These are phyloP conservation scores for Papilio polytes DNA, from an alignment of 1,140 invertebrate genomes.

Conservation along the genomic window DNA sequence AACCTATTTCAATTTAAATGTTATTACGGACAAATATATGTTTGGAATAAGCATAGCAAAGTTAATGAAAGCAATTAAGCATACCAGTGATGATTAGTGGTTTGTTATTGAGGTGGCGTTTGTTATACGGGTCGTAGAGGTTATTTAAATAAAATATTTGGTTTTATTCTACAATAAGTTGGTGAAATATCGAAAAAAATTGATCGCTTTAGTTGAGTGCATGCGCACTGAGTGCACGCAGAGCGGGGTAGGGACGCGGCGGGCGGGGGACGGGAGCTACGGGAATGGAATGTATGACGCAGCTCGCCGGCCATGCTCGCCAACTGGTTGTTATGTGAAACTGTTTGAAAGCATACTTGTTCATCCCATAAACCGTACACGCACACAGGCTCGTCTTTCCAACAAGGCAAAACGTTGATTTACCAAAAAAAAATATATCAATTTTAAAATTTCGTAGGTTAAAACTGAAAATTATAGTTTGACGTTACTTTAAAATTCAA, in stretches of 20 bases:
- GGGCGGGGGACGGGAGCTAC: conserved; percentile 58
- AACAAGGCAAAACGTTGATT: neutral
- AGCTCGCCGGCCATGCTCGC: conserved; percentile 67
- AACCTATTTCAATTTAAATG: neutral
- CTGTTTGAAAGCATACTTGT: conserved; percentile 66
- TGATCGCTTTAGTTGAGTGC: conserved; percentile 70
- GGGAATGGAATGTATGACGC: conserved; percentile 80
- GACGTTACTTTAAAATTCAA: too few species aligned
- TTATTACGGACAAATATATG: neutral
- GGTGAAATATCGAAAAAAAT: conserved; percentile 58
- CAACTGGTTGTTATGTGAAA: conserved; percentile 80
- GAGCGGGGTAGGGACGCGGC: conserved; percentile 50
- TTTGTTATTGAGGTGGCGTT: neutral
- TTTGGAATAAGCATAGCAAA: neutral
- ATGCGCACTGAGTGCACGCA: conserved; percentile 74
- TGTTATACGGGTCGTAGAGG: neutral
- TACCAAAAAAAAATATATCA: neutral
- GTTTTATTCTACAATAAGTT: neutral
- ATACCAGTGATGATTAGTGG: neutral
- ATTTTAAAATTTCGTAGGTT: neutral
- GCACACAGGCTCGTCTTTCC: neutral
- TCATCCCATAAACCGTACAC: conserved; percentile 42
- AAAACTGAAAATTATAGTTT: too few species aligned
- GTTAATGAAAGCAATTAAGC: neutral
- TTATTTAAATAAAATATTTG: neutral